Percentiles rank a stretch among this genome's conserved stretches.
These are phyloP conservation scores for Nasalis larvatus DNA, from an alignment of 2,113 vertebrate species.

Conservation along the genomic window DNA sequence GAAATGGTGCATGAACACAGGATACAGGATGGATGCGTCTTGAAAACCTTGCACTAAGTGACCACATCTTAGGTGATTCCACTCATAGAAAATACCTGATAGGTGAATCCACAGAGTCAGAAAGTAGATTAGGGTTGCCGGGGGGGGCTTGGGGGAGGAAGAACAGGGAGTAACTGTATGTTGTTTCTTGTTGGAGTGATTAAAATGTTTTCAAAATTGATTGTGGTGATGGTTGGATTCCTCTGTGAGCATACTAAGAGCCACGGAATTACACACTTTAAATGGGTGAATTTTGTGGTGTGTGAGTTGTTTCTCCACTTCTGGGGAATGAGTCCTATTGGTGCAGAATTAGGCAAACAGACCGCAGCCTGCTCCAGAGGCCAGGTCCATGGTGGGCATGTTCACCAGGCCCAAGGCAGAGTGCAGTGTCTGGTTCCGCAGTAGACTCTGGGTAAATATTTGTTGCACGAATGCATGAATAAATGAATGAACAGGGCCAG, in stretches of 20 bases:
- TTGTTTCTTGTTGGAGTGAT: neutral
- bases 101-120: accelerated
- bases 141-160: neutral
- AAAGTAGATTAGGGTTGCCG: neutral
- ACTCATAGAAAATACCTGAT: accelerated
- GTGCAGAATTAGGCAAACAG: neutral
- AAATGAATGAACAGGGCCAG: neutral
- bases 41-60: accelerated
- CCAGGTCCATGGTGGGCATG: accelerated
- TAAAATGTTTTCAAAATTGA: neutral
- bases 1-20: neutral
- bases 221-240: accelerated
- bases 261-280: neutral
- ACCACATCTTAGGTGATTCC: accelerated
- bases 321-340: neutral
- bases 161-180: neutral
- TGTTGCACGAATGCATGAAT: neutral
- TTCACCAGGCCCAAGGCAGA: neutral
- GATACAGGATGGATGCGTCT: accelerated
- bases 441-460: accelerated
- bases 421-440: accelerated
- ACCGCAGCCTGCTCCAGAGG: accelerated
- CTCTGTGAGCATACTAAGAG: neutral
- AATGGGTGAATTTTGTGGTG: accelerated
- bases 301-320: neutral